Evolutionary conservation across 2,888 invertebrate genomes (phyloP).

Genomic region (Resseliella maxima): DNA sequence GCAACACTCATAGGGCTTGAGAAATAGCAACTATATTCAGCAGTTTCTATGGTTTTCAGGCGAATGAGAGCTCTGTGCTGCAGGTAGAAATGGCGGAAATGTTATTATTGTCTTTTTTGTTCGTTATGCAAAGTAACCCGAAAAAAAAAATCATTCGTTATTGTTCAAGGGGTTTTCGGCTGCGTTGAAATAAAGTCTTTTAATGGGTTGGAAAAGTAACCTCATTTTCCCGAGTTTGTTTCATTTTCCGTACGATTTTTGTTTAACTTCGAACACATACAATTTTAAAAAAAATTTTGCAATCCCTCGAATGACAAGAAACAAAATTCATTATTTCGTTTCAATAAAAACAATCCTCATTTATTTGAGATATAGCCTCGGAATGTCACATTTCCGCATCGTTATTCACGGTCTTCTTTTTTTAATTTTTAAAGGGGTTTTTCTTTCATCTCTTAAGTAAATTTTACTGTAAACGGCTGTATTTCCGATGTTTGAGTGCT

Average conservation of each 20-base stretch:
- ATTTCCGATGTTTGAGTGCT: not conserved
- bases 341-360: not conserved
- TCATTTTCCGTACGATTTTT: not conserved
- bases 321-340: not conserved
- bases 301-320: not conserved
- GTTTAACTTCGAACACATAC: not conserved
- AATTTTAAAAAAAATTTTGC: not conserved
- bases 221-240: not conserved
- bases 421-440: not conserved
- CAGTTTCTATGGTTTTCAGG: not conserved
- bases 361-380: not conserved
- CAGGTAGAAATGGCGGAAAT: slow-evolving; percentile 20
- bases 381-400: slow-evolving; percentile 38
- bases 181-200: not conserved
- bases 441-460: slow-evolving; percentile 12
- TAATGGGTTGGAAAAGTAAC: slow-evolving; percentile 49
- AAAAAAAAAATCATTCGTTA: not conserved
- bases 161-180: not conserved
- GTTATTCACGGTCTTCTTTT: slow-evolving; percentile 6
- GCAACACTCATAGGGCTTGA: too few species aligned
- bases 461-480: not conserved
- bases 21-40: too few species aligned
- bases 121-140: not conserved
- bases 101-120: not conserved
- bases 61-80: not conserved